These are phyloP conservation scores for Emydocephalus ijimae DNA, from an alignment of 2,113 vertebrate species.

Conservation along the genomic window DNA sequence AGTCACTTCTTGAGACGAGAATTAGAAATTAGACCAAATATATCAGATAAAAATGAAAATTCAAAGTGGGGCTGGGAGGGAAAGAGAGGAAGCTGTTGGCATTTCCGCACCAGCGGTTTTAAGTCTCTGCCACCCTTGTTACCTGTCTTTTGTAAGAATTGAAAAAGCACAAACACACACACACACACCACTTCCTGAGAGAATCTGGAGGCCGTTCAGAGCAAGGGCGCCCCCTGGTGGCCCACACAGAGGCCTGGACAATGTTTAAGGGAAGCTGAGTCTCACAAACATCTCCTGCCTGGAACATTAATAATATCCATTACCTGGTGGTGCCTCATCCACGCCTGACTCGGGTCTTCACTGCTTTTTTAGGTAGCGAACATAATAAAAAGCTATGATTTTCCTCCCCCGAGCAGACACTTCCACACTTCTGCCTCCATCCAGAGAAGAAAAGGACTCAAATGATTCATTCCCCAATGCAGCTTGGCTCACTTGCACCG, in stretches of 20 bases:
- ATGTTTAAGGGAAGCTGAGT: background rate
- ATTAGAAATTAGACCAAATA: background rate
- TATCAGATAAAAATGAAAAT: background rate
- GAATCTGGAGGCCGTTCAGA: no score
- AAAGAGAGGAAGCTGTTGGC: no score
- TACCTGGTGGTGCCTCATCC: background rate
- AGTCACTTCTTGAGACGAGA: no score
- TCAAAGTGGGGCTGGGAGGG: background rate
- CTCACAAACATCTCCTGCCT: background rate
- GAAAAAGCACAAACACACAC: no score
- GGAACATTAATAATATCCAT: background rate
- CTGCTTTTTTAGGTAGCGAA: background rate
- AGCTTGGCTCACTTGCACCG: background rate
- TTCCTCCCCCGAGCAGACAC: background rate
- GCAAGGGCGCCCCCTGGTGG: background rate
- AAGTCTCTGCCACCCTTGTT: no score
- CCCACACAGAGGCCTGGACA: background rate
- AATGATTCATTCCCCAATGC: no score
- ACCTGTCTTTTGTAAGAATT: background rate
- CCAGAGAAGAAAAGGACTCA: background rate
- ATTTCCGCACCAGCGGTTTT: background rate
- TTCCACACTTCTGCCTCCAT: background rate
- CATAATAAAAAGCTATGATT: background rate
- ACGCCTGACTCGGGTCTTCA: background rate
- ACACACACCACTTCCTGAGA: background rate